These are phyloP conservation scores for Cinara cedri DNA, from an alignment of 2,888 invertebrate genomes.

Conservation along the genomic window DNA sequence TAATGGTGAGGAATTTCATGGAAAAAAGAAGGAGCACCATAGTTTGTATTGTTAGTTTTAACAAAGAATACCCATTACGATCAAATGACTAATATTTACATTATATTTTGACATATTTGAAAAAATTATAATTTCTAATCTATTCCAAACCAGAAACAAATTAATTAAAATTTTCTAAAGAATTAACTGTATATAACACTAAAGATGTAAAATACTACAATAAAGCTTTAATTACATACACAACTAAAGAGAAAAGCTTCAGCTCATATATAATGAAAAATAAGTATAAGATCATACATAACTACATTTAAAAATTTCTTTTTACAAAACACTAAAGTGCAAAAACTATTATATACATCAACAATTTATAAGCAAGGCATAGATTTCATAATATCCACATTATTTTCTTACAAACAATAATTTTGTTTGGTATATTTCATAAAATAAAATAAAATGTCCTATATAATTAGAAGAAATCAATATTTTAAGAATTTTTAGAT, in stretches of 20 bases:
- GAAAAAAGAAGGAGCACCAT: no score
- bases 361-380: conserved; percentile 13
- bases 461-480: no score
- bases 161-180: not conserved
- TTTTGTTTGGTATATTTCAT: not conserved
- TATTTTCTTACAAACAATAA: not conserved
- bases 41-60: no score
- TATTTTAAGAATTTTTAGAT: no score
- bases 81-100: no score
- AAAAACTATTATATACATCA: not conserved
- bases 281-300: not conserved
- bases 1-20: no score
- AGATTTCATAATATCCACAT: conserved; percentile 12
- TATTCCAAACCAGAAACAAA: not conserved
- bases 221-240: not conserved
- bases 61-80: no score
- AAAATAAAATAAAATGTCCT: no score
- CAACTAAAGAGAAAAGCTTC: not conserved
- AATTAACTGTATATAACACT: not conserved
- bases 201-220: not conserved
- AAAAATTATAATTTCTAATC: no score
- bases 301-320: conserved; percentile 7
- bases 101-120: no score
- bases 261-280: not conserved
- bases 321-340: not conserved